Evolutionary conservation across 2,888 invertebrate species (phyloP), one percentile per base, ranked within the genome.

Genomic region (Brachypalpus laphriformis): DNA sequence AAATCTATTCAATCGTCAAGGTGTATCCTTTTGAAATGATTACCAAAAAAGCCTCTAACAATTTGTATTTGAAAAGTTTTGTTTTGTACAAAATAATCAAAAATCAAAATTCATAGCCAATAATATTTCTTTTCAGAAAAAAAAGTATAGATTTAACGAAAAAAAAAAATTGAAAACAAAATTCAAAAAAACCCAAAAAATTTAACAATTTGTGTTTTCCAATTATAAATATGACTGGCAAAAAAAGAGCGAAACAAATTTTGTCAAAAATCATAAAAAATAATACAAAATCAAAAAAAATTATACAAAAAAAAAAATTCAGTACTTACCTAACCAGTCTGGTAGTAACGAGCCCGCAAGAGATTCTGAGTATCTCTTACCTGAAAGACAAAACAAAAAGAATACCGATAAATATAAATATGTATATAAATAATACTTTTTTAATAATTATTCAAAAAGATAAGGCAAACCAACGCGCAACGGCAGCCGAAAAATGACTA

Each of bases 321-420:
- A 88, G 87, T 89, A 92, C 92, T 92, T 92, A 92, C 92, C 92
- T 91, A 92, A 90, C 92, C 92, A 92, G 89, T 92, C 92, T 89
- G 92, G 92, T 88, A 92, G 92, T 88, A 92, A 90, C 85, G 92
- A 92, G 90, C 92, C 92, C 92, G 92, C 92, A 92, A 92, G 92
- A 92, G 92, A 92, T 92, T 92, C 92, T 89, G 92, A 91, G 90
- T 92, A 92, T 92, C 92, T 92, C 92, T 92, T 92, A 92, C 92
- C 92, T 92, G 90, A 54, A 92, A 92, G 75, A 65, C 87, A 77
- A 85, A 82, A 71, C 9, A 57, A 87, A 81, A 45, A 56, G 40
- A 56, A 22, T 2, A 47, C 22, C 9, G 34, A 75, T 65, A 22
- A 63, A 74, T 56, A 75, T 42, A 31, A 14, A 40, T 25, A 34